phyloP scores from a whole-genome alignment of 1,140 invertebrate genomes.

The Leptonema lineaticorne region DNA sequence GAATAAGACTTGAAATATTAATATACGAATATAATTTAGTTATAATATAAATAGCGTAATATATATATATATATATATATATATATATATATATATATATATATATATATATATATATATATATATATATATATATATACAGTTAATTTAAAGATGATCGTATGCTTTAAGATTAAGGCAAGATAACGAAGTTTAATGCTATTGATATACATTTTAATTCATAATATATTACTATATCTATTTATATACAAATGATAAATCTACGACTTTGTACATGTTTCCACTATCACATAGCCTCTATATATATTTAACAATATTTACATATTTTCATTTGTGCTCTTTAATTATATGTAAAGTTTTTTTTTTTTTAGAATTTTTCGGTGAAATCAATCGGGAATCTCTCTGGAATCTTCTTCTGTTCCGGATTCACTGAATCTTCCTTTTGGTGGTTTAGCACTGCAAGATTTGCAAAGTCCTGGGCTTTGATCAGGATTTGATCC shows the following conservation, averaged over 20 bases:
- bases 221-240: too few relatives aligned
- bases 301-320: conserved; percentile 1
- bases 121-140: too few relatives aligned
- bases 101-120: too few relatives aligned
- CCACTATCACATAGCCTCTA: conserved; percentile 13
- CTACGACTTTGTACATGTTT: conserved; percentile 10
- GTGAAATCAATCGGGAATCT: conserved; percentile 39
- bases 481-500: conserved; percentile 41
- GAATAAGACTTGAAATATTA: too few relatives aligned
- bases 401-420: conserved; percentile 44
- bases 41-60: not conserved
- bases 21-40: not conserved
- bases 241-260: too few relatives aligned
- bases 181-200: too few relatives aligned
- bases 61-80: too few relatives aligned
- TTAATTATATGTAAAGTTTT: not conserved
- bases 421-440: conserved; percentile 43
- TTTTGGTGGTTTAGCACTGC: conserved; percentile 37
- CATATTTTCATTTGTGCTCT: not conserved
- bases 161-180: too few relatives aligned
- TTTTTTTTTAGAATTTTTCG: not conserved
- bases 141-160: too few relatives aligned
- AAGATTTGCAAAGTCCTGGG: conserved; percentile 42
- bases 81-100: too few relatives aligned
- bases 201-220: too few relatives aligned